Conservation (phyloP, 1,140 invertebrate genomes). For the Hycleus cichorii region DNA sequence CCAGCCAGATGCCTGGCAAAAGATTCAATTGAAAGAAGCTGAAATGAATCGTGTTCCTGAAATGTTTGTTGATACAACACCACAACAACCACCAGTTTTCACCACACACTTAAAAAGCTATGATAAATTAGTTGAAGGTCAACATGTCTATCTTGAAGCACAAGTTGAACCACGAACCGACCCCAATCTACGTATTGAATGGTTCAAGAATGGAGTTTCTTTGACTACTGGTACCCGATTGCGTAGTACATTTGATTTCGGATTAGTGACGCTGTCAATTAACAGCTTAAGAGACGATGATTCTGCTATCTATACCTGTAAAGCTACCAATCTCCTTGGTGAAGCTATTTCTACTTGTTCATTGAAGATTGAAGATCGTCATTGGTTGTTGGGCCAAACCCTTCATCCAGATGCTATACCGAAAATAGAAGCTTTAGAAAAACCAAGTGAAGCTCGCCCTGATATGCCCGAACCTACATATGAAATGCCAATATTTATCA, state of each 20-base stretch:
- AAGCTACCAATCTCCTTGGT: slow-evolving; percentile 81
- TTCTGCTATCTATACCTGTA: slow-evolving; percentile 90
- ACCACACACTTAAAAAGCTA: slow-evolving; percentile 83
- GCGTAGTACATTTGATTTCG: slow-evolving; percentile 88
- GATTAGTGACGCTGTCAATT: slow-evolving; percentile 85
- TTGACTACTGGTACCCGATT: slow-evolving; percentile 76
- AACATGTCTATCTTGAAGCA: slow-evolving; percentile 89
- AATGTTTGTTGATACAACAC: slow-evolving; percentile 72
- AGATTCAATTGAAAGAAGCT: slow-evolving; percentile 81
- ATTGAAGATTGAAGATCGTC: slow-evolving; percentile 80
- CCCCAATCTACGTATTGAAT: slow-evolving; percentile 83
- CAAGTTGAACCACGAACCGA: slow-evolving; percentile 94
- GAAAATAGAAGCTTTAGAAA: slow-evolving; percentile 80
- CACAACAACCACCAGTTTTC: slow-evolving; percentile 82
- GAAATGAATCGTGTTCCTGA: slow-evolving; percentile 81
- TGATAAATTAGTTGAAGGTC: slow-evolving; percentile 79
- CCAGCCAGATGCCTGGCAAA: slow-evolving; percentile 82
- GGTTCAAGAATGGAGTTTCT: slow-evolving; percentile 88
- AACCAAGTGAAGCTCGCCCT: slow-evolving; percentile 54
- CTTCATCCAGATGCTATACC: slow-evolving; percentile 85
- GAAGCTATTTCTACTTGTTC: slow-evolving; percentile 88
- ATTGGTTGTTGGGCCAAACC: slow-evolving; percentile 80
- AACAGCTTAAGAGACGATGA: slow-evolving; percentile 80
- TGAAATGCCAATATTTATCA: slow-evolving; percentile 81
- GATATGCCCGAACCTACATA: slow-evolving; percentile 68